These are phyloP conservation scores for Chiridota heheva DNA, from an alignment of 35 echinoderm and acorn worm genomes.

Conservation along the genomic window DNA sequence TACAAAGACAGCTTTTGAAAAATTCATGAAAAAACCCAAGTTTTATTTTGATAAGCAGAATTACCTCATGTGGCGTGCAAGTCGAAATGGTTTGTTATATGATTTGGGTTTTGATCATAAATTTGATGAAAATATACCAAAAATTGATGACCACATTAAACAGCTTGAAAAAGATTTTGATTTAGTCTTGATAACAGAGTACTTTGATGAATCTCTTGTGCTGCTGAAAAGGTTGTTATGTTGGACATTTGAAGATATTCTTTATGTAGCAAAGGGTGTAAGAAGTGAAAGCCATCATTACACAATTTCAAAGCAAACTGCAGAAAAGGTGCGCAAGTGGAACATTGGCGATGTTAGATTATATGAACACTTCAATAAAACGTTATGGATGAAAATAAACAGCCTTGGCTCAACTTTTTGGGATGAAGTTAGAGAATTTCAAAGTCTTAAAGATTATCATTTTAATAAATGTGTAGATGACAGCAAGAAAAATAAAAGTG, in stretches of 20 bases:
- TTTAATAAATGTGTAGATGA: no score
- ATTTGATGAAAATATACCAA: background rate
- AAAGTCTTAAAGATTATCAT: no score
- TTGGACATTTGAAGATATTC: conserved; percentile 82
- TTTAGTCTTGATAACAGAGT: conserved; percentile 70
- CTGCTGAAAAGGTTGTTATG: conserved; percentile 59
- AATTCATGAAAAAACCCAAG: conserved; percentile 53
- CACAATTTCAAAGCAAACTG: background rate
- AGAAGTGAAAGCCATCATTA: background rate
- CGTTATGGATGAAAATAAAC: conserved; percentile 27
- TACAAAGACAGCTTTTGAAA: conserved; percentile 35
- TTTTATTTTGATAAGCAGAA: conserved; percentile 12
- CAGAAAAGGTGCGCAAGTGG: conserved; percentile 17
- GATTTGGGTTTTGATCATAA: conserved; percentile 66
- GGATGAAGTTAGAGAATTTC: conserved; percentile 4
- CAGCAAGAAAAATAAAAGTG: no score
- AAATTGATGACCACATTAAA: conserved; percentile 29
- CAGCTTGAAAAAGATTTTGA: conserved; percentile 51
- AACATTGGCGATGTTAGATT: conserved; percentile 22
- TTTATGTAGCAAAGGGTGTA: conserved; percentile 63
- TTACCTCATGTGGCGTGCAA: conserved; percentile 21
- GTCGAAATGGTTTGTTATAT: conserved; percentile 66
- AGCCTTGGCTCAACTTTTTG: conserved; percentile 21
- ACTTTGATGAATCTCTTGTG: conserved; percentile 71
- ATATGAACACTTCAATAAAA: conserved; percentile 40